Evolutionary conservation across 2,888 invertebrate genomes (phyloP).

Genomic region (Agrochola circellaris): DNA sequence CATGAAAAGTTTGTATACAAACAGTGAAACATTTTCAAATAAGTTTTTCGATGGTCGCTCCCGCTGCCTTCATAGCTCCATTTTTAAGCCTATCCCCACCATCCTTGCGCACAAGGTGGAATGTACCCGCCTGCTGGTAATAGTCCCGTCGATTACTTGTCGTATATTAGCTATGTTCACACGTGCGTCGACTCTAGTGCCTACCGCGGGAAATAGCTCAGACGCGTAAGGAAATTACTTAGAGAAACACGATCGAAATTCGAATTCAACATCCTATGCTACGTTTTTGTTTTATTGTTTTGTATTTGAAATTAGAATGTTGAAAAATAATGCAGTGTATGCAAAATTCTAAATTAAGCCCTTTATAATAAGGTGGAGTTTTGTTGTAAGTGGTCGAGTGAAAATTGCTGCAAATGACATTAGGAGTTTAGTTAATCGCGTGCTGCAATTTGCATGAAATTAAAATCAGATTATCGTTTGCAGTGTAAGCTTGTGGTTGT

Average conservation of each 20-base stretch:
- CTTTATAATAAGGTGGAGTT: not conserved
- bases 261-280: slow-evolving; percentile 19
- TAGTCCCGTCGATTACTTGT: slow-evolving; percentile 62
- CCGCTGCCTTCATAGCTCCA: slow-evolving; percentile 43
- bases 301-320: not conserved
- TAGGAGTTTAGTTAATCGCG: slow-evolving; percentile 6
- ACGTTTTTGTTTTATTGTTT: not conserved
- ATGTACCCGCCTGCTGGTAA: slow-evolving; percentile 59
- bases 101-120: slow-evolving; percentile 41
- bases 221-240: slow-evolving; percentile 43
- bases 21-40: not conserved
- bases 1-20: not conserved
- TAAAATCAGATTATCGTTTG: slow-evolving; percentile 47
- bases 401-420: slow-evolving; percentile 25
- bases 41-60: not conserved
- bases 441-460: slow-evolving; percentile 40
- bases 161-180: slow-evolving; percentile 60
- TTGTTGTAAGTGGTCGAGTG: slow-evolving; percentile 1
- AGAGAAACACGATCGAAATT: slow-evolving; percentile 14
- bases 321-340: not conserved
- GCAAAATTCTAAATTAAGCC: not conserved
- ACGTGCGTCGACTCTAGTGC: slow-evolving; percentile 39
- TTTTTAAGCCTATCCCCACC: slow-evolving; percentile 45
- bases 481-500: slow-evolving; percentile 14
- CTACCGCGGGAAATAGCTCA: slow-evolving; percentile 44